phyloP scores from a whole-genome alignment of 2,888 invertebrate genomes.

The Heteromurus nitidus region DNA sequence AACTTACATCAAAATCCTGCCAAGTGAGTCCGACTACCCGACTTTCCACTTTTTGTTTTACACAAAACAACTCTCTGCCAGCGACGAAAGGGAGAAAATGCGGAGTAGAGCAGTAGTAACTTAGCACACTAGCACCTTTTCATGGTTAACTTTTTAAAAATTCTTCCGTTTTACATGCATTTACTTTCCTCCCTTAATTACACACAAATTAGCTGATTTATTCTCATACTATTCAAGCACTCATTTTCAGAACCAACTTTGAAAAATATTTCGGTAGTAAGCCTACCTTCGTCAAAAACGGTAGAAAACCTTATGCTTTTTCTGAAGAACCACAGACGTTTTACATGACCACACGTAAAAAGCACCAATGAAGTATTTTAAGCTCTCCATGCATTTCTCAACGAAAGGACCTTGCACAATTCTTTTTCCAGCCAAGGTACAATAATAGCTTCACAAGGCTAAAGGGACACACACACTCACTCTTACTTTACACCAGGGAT shows the following conservation, averaged over 20 bases:
- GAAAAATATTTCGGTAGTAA: no score
- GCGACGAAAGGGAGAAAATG: slow-evolving; percentile 9
- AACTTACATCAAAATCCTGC: slow-evolving; percentile 40
- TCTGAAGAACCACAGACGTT: background rate
- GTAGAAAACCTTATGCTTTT: background rate
- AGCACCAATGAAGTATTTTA: background rate
- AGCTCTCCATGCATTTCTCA: background rate
- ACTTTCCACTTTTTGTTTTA: slow-evolving; percentile 49
- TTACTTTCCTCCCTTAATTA: background rate
- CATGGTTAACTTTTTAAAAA: background rate
- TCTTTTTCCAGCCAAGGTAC: background rate
- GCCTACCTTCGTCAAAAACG: no score
- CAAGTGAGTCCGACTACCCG: slow-evolving; percentile 44
- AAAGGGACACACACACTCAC: slow-evolving; percentile 2
- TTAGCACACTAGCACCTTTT: slow-evolving; percentile 53
- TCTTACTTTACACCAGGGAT: background rate
- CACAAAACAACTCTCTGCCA: background rate
- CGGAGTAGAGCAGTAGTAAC: slow-evolving; percentile 18
- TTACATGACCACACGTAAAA: background rate
- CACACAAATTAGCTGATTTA: background rate
- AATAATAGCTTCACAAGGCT: background rate
- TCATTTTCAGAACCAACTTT: no score
- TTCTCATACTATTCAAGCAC: background rate
- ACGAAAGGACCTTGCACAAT: background rate
- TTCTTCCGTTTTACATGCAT: slow-evolving; percentile 5